Percentiles rank a stretch among this genome's conserved stretches.
Evolutionary conservation across 1,140 invertebrate genomes (phyloP).

Genomic region (Atta texana): DNA sequence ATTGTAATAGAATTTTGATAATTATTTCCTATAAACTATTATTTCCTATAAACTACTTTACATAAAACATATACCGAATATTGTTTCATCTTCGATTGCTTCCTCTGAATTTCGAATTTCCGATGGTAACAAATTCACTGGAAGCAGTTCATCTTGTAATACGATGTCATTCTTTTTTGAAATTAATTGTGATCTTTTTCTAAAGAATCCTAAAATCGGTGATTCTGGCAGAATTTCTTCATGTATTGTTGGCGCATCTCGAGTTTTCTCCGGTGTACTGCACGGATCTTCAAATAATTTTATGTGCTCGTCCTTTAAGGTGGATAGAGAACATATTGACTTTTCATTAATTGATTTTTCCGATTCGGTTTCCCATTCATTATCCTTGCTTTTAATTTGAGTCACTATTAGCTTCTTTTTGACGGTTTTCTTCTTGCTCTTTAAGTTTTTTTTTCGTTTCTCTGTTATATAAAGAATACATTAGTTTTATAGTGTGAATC

Average conservation of each 20-base stretch:
- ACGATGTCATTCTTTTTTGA: not conserved
- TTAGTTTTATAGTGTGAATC: not conserved
- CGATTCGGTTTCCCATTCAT: slow-evolving; percentile 23
- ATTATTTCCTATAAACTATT: slow-evolving; percentile 6
- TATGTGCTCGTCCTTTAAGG: not conserved
- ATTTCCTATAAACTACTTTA: not conserved
- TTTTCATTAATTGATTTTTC: not conserved
- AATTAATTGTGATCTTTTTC: not conserved
- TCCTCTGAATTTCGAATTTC: not conserved
- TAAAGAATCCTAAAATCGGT: not conserved
- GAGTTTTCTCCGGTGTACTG: slow-evolving; percentile 45
- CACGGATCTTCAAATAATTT: slow-evolving; percentile 7
- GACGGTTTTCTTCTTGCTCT: not conserved
- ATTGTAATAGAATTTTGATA: not conserved
- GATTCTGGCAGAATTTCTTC: not conserved
- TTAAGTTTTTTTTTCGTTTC: not conserved
- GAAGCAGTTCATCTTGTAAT: not conserved
- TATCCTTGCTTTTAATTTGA: not conserved
- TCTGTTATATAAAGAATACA: slow-evolving; percentile 3
- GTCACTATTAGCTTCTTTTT: not conserved
- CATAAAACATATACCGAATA: slow-evolving; percentile 20
- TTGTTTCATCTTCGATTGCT: not conserved
- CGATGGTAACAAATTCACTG: not conserved
- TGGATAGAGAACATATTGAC: not conserved
- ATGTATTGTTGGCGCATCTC: not conserved